Base-by-base conservation (phyloP, 92 coral and sea anemone species). In the Muricea muricata region DNA sequence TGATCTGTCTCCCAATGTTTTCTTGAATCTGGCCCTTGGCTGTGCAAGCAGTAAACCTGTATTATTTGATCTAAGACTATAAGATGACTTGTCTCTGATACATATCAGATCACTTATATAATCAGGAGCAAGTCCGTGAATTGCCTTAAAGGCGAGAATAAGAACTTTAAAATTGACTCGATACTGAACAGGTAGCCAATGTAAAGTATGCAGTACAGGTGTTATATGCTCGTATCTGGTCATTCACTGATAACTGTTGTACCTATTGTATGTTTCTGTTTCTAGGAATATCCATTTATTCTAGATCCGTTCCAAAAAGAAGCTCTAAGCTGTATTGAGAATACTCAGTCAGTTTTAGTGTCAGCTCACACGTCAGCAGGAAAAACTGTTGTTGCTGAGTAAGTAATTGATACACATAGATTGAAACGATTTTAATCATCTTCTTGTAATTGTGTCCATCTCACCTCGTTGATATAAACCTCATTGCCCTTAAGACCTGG, bases 291-390 rank as follows among this genome's bases (percentile, higher is more conserved):
- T 72, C 98, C 99, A 20, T 96, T 96, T 85, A 92, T 96, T 61
- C 55, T 96, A 86, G 99, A 96, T 90, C 99, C 99, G n/a, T 96
- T 96, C 79, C 98, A 96, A 84, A 96, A 96, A 78, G 99, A 96
- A 79, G 94, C 99, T 20, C 76, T 96, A 35, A 96, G 93, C 81
- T 96, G 99, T 81, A 77, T 96, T 54, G 98, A 96, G 65, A 96
- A 96, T 86, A 93, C 89, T 21, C 97, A 96, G 79, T 96, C 99
- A 32, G 99, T 96, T 4, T 73, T 96, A 42, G 98, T 96, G 1
- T 96, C 99, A 21, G 99, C 99, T 0, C 99, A 96, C 50, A 96
- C 99, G 20, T 96, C 99, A 1, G 99, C 99, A 75, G 99, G 99
- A 11, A 96, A 96, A 77, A 96, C 99, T 77, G 99, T 96, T 6